Evolutionary conservation across 2,113 vertebrate genomes (phyloP), one percentile per base, ranked within the genome.

Genomic region (Delphinus delphis): DNA sequence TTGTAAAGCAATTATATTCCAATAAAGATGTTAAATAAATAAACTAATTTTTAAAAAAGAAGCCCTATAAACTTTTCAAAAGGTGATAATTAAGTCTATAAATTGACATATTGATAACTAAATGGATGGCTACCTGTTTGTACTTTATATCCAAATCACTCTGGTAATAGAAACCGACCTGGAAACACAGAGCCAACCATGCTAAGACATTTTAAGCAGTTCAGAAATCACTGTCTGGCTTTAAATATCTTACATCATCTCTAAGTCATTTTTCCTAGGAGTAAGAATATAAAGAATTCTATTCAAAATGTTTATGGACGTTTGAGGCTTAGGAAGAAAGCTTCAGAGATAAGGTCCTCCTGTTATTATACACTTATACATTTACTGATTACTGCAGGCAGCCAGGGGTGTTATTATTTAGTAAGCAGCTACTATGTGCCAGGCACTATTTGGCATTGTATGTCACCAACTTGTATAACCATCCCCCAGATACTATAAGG

Each of bases 141-240:
- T 44, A 67, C 70, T 92, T 87, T 84, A 87, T 71, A 92, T 12
- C 7, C 55, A 94, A 80, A 80, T 84, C 70, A 77, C 41, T 92
- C 62, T 91, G 18, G 25, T 79, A 84, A 88, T 38, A 88, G 23
- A 91, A 95, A 90, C 90, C 18, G 90, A 76, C 50, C 90, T 88
- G 50, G 81, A 93, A 97, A 79, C n/a, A 63, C 8, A 25, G 14
- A 97, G 36, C 3, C 44, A 82, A 82, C 44, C 33, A 60, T 68
- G 15, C 13, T 67, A 97, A 84, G 50, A 87, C 5, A 79, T 10
- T 94, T 92, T 23, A 95, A 88, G 38, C 74, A 38, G 8, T 67
- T 67, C 18, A 88, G n/a, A 94, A 92, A 74, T 95, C 65, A 87
- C 71, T 28, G 20, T 70, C 7, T 71, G 17, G 44, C 5, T 73